Conservation (phyloP, 2,797 vertebrate species). For the Amblyopsis hoosieri region DNA sequence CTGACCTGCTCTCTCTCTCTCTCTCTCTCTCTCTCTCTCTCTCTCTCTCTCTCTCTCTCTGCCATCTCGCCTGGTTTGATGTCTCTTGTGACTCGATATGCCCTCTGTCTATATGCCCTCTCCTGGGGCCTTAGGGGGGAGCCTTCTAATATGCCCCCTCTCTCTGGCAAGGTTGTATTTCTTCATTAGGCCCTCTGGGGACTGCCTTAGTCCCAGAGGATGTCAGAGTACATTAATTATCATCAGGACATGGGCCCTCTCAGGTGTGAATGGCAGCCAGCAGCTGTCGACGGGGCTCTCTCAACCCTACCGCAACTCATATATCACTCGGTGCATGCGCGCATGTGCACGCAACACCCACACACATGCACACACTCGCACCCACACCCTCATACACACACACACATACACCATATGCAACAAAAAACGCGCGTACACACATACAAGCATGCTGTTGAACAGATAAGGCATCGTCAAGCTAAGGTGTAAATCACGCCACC, state of each 20-base stretch:
- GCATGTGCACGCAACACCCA: slow-evolving; percentile 61
- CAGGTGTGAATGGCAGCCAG: slow-evolving; percentile 90
- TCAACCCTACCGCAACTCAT: slow-evolving; percentile 83
- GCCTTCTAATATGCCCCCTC: slow-evolving; percentile 65
- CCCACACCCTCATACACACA: slow-evolving; percentile 15
- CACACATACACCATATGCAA: background rate
- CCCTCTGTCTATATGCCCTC: slow-evolving; percentile 64
- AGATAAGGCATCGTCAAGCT: slow-evolving; percentile 29
- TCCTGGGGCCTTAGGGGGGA: slow-evolving; percentile 59
- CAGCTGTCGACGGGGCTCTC: slow-evolving; percentile 87
- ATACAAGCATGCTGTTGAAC: background rate
- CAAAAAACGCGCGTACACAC: background rate
- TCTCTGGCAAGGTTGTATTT: slow-evolving; percentile 83
- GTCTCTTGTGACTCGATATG: slow-evolving; percentile 57
- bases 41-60: slow-evolving; percentile 29
- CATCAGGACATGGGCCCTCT: slow-evolving; percentile 88
- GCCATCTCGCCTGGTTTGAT: slow-evolving; percentile 57
- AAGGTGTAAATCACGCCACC: slow-evolving; percentile 22
- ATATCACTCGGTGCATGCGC: slow-evolving; percentile 82
- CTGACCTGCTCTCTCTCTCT: slow-evolving; percentile 23
- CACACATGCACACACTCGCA: slow-evolving; percentile 12
- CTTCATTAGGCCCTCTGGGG: slow-evolving; percentile 85
- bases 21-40: slow-evolving; percentile 27
- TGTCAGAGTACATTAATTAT: slow-evolving; percentile 94
- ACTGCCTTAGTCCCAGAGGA: slow-evolving; percentile 84